phyloP scores from a whole-genome alignment of 2,113 vertebrate genomes.

The Prochilodus magdalenae region DNA sequence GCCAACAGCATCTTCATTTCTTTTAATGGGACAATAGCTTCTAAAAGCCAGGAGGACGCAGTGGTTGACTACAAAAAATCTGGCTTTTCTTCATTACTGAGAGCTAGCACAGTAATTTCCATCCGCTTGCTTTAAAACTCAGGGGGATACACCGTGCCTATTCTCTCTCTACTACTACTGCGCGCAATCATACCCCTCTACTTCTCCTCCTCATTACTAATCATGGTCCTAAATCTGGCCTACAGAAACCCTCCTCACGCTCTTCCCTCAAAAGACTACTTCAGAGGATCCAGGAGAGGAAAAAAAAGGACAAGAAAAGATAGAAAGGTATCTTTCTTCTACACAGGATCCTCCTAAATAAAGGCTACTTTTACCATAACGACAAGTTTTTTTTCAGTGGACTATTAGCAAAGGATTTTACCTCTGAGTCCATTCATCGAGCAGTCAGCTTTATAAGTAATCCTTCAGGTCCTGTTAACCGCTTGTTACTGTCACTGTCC shows the following conservation, averaged over 20 bases:
- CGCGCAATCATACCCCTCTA: not conserved
- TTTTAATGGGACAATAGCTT: slow-evolving; percentile 94
- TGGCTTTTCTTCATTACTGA: slow-evolving; percentile 83
- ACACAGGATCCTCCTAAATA: too few relatives aligned
- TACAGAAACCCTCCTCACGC: slow-evolving; percentile 26
- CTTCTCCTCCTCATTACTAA: slow-evolving; percentile 37
- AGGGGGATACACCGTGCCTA: slow-evolving; percentile 35
- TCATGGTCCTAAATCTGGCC: slow-evolving; percentile 21
- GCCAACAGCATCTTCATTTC: slow-evolving; percentile 95
- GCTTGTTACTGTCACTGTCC: too few relatives aligned
- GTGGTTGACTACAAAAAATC: slow-evolving; percentile 90
- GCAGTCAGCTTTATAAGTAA: too few relatives aligned
- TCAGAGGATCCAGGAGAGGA: not conserved
- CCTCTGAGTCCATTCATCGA: too few relatives aligned
- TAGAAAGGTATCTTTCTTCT: too few relatives aligned
- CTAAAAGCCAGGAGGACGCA: slow-evolving; percentile 91
- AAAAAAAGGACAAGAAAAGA: not conserved
- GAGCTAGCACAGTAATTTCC: slow-evolving; percentile 56
- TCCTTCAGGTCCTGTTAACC: too few relatives aligned
- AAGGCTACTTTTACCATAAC: too few relatives aligned
- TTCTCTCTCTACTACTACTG: too few relatives aligned
- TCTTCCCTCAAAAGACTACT: slow-evolving; percentile 10
- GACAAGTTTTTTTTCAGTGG: too few relatives aligned
- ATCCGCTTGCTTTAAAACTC: slow-evolving; percentile 41
- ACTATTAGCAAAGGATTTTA: too few relatives aligned